Base-by-base conservation (phyloP, 2,113 vertebrate species). In the Cochlearius cochlearius region DNA sequence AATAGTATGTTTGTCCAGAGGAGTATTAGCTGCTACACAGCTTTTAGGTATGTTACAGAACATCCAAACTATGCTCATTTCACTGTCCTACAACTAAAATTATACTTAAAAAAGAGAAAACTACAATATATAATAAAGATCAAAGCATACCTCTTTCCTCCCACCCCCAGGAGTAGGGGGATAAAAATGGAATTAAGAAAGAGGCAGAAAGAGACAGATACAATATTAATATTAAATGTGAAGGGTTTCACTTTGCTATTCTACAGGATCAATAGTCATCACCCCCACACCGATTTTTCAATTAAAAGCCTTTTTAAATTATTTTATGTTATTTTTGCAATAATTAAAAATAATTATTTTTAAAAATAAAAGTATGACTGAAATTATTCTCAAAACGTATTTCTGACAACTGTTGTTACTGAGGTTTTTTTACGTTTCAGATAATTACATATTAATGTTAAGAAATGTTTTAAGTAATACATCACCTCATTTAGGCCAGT, bases 101-200 rank as follows among this genome's bases (percentile, higher is more conserved):
- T 68, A 53, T 60, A 64, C 47, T 76, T 89, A 30, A 90, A 92
- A 79, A 90, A 58, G 13, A 67, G 83, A 88, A 88, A 3, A 30
- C 12, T 74, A 47, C 13, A 72, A 78, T 93, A 63, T 64, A 69
- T 29, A 90, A 87, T 68, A 73, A 92, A 94, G 93, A 91, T 92
- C 93, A 96, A 97, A 96, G 96, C 45, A 79, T 50, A 75, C 58
- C 6, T 92, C 52, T 87, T 77, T 71, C 52, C 20, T 93, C 36
- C 55, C 29, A 91, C 69, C 58, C 81, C 32, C 58, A 82, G 62
- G 66, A 82, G 49, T 26, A 68, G 13, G 21, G 32, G 53, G 29
- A 91, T 92, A 64, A 92, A 96, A 96, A 85, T 49, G 21, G 45
- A 82, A 82, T 93, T 91, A 87, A 41, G 41, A 73, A 72, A 92